phyloP scores from a whole-genome alignment of 1,140 invertebrate genomes.

The Hydropsyche tenuis region DNA sequence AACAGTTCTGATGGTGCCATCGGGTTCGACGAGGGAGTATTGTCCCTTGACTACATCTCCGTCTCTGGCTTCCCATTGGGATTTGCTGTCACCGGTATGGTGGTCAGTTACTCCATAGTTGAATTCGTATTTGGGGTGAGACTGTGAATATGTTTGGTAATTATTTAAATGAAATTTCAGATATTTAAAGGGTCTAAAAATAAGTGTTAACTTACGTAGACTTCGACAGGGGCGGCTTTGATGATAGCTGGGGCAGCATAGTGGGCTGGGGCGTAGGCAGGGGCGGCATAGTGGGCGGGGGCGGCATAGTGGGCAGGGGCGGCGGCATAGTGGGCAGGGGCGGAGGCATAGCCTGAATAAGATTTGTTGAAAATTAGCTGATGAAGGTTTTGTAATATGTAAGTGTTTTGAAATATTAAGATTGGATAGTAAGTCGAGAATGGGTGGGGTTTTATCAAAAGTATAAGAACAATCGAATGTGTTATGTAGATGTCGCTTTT shows the following conservation, averaged over 20 bases:
- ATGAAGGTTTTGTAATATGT: too few relatives aligned
- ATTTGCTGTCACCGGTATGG: conserved; percentile 62
- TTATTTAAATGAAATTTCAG: conserved; percentile 1
- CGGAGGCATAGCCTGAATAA: conserved; percentile 41
- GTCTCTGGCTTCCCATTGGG: conserved; percentile 62
- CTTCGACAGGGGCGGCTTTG: conserved; percentile 46
- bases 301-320: conserved; percentile 42
- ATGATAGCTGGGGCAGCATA: conserved; percentile 43
- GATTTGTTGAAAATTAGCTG: background rate
- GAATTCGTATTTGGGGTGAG: conserved; percentile 63
- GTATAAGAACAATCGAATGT: too few relatives aligned
- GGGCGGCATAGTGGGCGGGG: conserved; percentile 42
- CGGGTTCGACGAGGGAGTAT: conserved; percentile 65
- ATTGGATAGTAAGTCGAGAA: too few relatives aligned
- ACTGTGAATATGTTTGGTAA: conserved; percentile 47
- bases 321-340: conserved; percentile 27
- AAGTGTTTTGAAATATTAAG: too few relatives aligned
- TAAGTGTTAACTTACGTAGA: conserved; percentile 42
- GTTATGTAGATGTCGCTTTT: too few relatives aligned
- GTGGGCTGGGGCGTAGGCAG: conserved; percentile 38
- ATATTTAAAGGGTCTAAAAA: background rate
- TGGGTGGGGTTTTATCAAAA: too few relatives aligned
- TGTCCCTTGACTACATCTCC: conserved; percentile 63
- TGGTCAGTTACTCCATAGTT: conserved; percentile 62
- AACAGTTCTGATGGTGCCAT: conserved; percentile 64